Conservation (phyloP, 2,113 vertebrate species). For the Mugil cephalus region DNA sequence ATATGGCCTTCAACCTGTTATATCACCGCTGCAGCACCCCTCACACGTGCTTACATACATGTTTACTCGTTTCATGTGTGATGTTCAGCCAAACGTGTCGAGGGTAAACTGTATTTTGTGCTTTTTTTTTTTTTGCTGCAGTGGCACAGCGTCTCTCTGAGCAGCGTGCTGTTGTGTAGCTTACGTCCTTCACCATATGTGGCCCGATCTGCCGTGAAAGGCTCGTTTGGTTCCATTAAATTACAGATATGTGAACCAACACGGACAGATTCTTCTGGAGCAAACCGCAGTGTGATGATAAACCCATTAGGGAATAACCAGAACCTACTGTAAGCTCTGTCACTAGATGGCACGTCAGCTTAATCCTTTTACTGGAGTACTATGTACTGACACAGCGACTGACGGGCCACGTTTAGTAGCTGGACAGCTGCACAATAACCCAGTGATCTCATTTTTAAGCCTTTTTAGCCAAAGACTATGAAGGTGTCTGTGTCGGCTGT, state of each 20-base stretch:
- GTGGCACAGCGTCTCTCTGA: not conserved
- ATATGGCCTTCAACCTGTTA: conserved; percentile 38
- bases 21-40: conserved; percentile 17
- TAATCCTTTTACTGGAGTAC: conserved; percentile 60
- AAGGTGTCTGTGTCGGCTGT: too few species aligned
- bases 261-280: conserved; percentile 43
- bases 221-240: conserved; percentile 17
- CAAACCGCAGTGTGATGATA: not conserved
- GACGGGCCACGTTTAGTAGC: conserved; percentile 42
- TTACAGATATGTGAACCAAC: not conserved
- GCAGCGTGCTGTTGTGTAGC: not conserved
- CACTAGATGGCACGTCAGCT: conserved; percentile 18
- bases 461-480: not conserved
- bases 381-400: conserved; percentile 39
- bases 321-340: conserved; percentile 23
- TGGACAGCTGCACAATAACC: conserved; percentile 45
- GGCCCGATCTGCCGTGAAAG: conserved; percentile 3
- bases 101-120: not conserved
- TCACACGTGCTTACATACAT: not conserved
- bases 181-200: not conserved
- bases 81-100: not conserved
- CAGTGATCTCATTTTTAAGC: conserved; percentile 40
- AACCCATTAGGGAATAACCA: conserved; percentile 31
- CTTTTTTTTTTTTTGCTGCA: not conserved
- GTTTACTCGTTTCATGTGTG: not conserved